Percentiles rank a stretch among this genome's conserved stretches.
phyloP scores from a whole-genome alignment of 1,140 invertebrate species.

The Rhopalosiphum padi region DNA sequence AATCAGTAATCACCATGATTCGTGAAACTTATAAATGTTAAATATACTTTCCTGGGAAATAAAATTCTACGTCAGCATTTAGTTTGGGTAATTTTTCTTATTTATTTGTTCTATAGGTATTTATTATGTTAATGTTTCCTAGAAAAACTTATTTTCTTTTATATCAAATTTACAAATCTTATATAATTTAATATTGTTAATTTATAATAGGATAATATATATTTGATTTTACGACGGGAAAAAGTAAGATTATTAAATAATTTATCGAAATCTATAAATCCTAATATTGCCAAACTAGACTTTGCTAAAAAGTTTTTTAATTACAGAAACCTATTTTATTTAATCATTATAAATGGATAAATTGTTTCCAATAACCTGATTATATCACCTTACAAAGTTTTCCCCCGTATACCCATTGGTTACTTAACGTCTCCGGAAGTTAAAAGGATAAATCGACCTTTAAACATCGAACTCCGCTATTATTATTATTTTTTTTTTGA shows the following conservation, averaged over 20 bases:
- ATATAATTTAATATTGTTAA: neutral
- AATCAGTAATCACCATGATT: neutral
- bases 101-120: neutral
- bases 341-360: neutral
- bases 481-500: neutral
- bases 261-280: neutral
- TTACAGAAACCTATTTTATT: slow-evolving; percentile 7
- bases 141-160: neutral
- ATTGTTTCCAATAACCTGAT: slow-evolving; percentile 34
- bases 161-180: neutral
- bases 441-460: neutral
- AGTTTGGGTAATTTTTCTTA: neutral
- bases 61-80: neutral
- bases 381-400: neutral
- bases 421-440: neutral
- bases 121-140: neutral
- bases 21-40: neutral
- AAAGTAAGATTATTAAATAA: neutral
- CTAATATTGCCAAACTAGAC: neutral
- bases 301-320: neutral
- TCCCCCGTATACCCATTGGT: neutral
- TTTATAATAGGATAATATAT: neutral
- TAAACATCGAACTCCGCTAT: neutral
- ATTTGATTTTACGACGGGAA: neutral
- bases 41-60: neutral